phyloP scores from a whole-genome alignment of 2,888 invertebrate genomes.

The Hypsopygia costalis region DNA sequence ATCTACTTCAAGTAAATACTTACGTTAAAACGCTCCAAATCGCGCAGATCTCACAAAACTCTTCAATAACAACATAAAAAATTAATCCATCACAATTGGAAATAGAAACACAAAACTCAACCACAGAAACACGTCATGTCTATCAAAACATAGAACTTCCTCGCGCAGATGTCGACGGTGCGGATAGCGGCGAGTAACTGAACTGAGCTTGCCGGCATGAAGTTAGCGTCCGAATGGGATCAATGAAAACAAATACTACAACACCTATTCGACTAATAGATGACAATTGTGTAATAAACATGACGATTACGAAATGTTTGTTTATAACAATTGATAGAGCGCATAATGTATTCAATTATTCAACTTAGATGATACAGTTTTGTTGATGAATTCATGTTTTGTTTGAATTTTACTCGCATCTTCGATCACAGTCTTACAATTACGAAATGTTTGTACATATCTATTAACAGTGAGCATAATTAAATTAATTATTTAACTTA shows the following conservation, averaged over 20 bases:
- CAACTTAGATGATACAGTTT: too few relatives aligned
- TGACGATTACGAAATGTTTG: not conserved
- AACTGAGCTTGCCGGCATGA: not conserved
- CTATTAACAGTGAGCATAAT: too few relatives aligned
- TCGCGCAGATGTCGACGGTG: not conserved
- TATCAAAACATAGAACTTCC: not conserved
- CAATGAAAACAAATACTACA: not conserved
- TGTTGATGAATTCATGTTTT: too few relatives aligned
- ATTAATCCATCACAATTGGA: not conserved
- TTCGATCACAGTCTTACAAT: too few relatives aligned
- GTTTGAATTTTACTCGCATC: too few relatives aligned
- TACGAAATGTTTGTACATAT: too few relatives aligned
- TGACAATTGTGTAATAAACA: not conserved
- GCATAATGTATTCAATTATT: too few relatives aligned
- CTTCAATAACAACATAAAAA: not conserved
- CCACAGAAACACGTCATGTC: not conserved
- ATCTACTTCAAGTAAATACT: too few relatives aligned
- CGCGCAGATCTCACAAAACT: too few relatives aligned
- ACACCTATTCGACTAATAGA: not conserved
- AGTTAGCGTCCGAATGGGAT: not conserved
- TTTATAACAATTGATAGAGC: not conserved
- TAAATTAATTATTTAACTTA: too few relatives aligned
- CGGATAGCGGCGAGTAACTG: not conserved
- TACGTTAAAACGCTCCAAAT: too few relatives aligned
- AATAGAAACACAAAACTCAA: not conserved